Conservation (phyloP, 2,113 vertebrate species). For the Oxyura jamaicensis region DNA sequence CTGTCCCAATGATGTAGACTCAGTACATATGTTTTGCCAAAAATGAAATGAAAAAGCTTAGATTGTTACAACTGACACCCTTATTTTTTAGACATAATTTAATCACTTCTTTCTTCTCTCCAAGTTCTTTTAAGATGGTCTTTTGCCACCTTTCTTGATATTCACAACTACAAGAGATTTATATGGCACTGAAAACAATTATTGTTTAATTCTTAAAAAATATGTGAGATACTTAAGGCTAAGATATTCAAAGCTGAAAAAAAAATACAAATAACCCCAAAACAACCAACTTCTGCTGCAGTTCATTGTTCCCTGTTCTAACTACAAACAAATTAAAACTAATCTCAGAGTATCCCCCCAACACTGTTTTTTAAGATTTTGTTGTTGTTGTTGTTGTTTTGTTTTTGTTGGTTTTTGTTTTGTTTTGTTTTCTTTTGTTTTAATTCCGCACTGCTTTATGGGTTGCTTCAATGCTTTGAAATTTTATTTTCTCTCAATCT, state of each 20-base stretch:
- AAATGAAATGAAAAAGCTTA: not conserved
- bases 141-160: not conserved
- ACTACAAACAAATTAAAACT: not conserved
- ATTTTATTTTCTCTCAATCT: not conserved
- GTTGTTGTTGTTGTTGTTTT: not conserved
- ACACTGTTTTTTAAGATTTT: no score
- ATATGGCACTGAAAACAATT: not conserved
- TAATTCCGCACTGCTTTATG: not conserved
- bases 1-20: not conserved
- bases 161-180: constrained; percentile 1
- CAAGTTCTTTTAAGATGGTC: not conserved
- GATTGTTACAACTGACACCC: rapidly evolving
- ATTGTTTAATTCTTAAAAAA: constrained; percentile 28
- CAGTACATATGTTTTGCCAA: not conserved
- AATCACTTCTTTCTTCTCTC: not conserved
- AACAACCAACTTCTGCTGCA: not conserved
- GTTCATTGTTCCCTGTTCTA: not conserved
- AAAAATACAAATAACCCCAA: not conserved
- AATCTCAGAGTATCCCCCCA: not conserved
- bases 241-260: constrained; percentile 27
- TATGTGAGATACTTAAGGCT: not conserved
- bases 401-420: no score
- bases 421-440: not conserved
- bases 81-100: not conserved
- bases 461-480: not conserved